A percentile compares a stretch with the other conserved stretches of the same genome.
phyloP scores from a whole-genome alignment of 2,797 vertebrate species.

The Lithobates sylvaticus region DNA sequence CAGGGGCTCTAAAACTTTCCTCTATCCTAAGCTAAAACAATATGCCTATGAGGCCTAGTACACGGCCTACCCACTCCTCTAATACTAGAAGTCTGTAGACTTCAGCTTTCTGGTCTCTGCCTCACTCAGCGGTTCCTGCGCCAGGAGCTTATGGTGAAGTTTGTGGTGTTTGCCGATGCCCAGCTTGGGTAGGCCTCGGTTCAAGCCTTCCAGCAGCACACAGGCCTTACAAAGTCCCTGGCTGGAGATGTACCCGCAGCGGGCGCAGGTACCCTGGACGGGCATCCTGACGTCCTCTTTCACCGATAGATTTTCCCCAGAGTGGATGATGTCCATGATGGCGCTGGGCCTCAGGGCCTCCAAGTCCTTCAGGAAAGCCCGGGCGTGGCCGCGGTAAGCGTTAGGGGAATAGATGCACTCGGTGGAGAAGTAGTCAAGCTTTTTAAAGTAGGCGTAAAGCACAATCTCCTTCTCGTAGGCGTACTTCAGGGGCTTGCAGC shows the following conservation, averaged over 20 bases:
- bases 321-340: constrained; percentile 89
- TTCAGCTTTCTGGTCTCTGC: constrained; percentile 78
- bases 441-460: constrained; percentile 90
- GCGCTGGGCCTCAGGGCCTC: constrained; percentile 82
- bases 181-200: constrained; percentile 85
- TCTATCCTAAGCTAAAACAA: too few species aligned
- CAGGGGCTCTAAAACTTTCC: too few species aligned
- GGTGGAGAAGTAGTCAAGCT: constrained; percentile 90
- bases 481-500: constrained; percentile 89
- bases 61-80: too few species aligned
- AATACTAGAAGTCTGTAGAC: constrained; percentile 76
- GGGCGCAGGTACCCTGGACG: constrained; percentile 79
- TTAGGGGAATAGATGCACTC: constrained; percentile 92
- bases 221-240: constrained; percentile 88
- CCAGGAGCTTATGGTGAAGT: constrained; percentile 79
- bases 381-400: constrained; percentile 88
- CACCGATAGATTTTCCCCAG: constrained; percentile 85
- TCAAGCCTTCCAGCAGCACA: constrained; percentile 87
- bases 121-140: constrained; percentile 77
- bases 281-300: constrained; percentile 78
- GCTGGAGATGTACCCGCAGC: constrained; percentile 90
- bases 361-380: constrained; percentile 85
- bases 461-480: constrained; percentile 95
- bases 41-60: too few species aligned
- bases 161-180: constrained; percentile 88